These are phyloP conservation scores for Acronicta leporina DNA, from an alignment of 2,888 invertebrate genomes.

Conservation along the genomic window DNA sequence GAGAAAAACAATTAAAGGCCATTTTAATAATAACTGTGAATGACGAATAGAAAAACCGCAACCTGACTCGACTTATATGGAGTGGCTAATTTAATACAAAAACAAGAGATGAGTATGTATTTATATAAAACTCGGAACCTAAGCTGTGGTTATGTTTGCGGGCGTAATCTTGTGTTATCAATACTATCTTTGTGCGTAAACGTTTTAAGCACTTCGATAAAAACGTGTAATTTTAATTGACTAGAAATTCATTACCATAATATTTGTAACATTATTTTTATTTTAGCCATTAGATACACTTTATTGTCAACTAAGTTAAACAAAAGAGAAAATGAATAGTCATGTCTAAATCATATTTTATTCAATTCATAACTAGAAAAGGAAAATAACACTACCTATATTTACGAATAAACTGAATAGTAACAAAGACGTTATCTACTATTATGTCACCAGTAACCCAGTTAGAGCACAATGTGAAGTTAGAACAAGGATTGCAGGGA, in stretches of 20 bases:
- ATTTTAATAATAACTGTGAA: conserved; percentile 53
- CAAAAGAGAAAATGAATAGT: too few relatives aligned
- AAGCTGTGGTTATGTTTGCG: conserved; percentile 32
- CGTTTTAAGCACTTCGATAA: conserved; percentile 21
- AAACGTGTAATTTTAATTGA: too few relatives aligned
- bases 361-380: conserved; percentile 5
- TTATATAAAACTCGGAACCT: conserved; percentile 41
- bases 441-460: conserved; percentile 64
- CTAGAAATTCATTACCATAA: too few relatives aligned
- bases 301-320: too few relatives aligned
- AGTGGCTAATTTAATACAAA: conserved; percentile 47
- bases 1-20: conserved; percentile 57
- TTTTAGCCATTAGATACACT: too few relatives aligned
- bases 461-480: conserved; percentile 57
- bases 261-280: too few relatives aligned
- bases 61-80: conserved; percentile 53
- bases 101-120: conserved; percentile 37
- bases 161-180: conserved; percentile 28
- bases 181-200: conserved; percentile 29
- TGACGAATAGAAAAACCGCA: conserved; percentile 60
- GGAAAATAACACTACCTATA: conserved; percentile 33
- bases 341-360: not conserved
- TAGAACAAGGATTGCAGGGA: conserved; percentile 63
- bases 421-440: conserved; percentile 51
- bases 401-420: conserved; percentile 37